These are phyloP conservation scores for Drosophila pseudotalamancana DNA, from an alignment of 2,888 invertebrate species.

Conservation along the genomic window DNA sequence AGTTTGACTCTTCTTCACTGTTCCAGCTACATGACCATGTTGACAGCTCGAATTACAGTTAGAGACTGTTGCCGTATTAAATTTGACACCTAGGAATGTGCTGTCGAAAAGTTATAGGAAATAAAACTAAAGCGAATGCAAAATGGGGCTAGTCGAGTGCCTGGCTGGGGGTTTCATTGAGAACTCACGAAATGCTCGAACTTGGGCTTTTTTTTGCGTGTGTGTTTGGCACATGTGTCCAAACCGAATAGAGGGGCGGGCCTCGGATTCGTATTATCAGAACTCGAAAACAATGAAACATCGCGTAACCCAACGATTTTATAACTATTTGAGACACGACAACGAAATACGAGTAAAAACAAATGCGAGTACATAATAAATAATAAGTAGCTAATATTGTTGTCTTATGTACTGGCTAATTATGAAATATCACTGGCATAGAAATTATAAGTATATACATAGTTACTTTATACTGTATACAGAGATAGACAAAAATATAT, in stretches of 20 bases:
- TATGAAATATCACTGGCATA: conserved; percentile 41
- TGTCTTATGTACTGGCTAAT: conserved; percentile 20
- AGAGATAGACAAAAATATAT: no score
- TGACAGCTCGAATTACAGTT: conserved; percentile 1
- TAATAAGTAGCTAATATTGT: neutral
- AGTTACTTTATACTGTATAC: no score
- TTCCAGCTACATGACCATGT: neutral
- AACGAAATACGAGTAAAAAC: conserved; percentile 11
- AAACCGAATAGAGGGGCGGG: conserved; percentile 3
- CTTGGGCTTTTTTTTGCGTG: neutral
- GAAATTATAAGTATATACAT: conserved; percentile 29
- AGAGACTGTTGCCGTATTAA: conserved; percentile 7
- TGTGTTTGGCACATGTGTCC: conserved; percentile 12
- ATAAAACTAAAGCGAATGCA: conserved; percentile 3
- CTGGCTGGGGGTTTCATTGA: conserved; percentile 35
- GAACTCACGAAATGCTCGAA: conserved; percentile 42
- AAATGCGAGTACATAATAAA: conserved; percentile 16
- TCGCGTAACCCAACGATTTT: conserved; percentile 70
- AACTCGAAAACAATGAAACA: conserved; percentile 42
- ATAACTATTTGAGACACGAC: conserved; percentile 44
- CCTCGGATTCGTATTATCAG: conserved; percentile 30
- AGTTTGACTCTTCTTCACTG: neutral
- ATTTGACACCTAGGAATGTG: conserved; percentile 19
- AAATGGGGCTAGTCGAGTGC: conserved; percentile 29
- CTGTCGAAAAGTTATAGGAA: neutral